Evolutionary conservation across 2,888 invertebrate genomes (phyloP).

Genomic region (Tenthredo livida): DNA sequence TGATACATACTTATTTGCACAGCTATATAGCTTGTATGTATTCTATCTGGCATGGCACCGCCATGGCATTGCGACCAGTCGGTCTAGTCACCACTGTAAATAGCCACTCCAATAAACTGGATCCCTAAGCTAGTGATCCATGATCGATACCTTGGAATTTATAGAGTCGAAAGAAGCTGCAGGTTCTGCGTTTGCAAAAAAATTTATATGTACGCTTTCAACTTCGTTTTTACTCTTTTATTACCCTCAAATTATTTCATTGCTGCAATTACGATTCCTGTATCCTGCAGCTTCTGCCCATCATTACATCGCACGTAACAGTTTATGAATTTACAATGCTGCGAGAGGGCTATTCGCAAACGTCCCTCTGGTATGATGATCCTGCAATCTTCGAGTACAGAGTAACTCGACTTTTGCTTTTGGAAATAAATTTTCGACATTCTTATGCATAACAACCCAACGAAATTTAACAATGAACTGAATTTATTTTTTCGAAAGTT

Average conservation of each 20-base stretch:
- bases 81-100: conserved; percentile 67
- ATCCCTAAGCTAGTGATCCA: conserved; percentile 20
- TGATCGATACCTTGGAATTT: background rate
- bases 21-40: background rate
- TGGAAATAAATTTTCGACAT: background rate
- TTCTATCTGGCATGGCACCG: conserved; percentile 14
- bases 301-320: background rate
- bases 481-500: background rate
- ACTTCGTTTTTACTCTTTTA: background rate
- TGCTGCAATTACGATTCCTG: background rate
- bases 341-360: too few species aligned
- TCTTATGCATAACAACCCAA: too few species aligned
- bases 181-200: too few species aligned
- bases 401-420: background rate
- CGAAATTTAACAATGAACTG: too few species aligned
- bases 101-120: conserved; percentile 56
- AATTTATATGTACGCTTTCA: background rate
- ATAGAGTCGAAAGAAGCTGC: background rate
- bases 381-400: background rate
- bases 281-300: too few species aligned
- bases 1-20: background rate
- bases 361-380: background rate
- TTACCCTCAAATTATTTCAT: background rate
- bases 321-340: background rate
- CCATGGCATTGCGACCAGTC: conserved; percentile 54